Conservation (phyloP, 2,888 invertebrate genomes). For the Drosophila merina region DNA sequence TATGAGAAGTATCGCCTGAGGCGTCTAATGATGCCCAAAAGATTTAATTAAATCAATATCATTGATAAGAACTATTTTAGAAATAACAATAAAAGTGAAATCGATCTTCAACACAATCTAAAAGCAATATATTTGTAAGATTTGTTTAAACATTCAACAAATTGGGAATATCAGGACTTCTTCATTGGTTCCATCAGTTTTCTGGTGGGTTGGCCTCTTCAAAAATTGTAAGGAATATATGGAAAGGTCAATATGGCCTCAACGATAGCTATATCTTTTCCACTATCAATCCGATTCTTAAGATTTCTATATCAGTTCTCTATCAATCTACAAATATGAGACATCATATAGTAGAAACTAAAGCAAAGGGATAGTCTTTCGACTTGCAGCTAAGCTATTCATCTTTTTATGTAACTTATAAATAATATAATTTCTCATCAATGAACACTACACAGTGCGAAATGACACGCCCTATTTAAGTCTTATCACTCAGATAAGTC, state of each 20-base stretch:
- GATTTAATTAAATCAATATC: no score
- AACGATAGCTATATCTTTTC: neutral
- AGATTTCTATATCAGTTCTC: no score
- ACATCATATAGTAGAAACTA: neutral
- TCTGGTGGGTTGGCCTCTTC: neutral
- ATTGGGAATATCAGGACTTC: no score
- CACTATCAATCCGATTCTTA: neutral
- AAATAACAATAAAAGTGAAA: no score
- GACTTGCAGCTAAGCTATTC: neutral
- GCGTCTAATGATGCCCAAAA: constrained; percentile 23
- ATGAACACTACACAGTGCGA: neutral
- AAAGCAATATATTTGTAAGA: no score
- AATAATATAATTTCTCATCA: neutral
- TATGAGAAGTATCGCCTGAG: constrained; percentile 60
- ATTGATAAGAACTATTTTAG: neutral
- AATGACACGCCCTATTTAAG: neutral
- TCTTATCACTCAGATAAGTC: constrained; percentile 34
- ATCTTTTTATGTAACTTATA: neutral
- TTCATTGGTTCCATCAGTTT: no score
- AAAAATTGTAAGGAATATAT: neutral
- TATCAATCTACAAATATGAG: no score
- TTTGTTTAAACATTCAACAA: no score
- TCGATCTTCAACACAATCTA: no score
- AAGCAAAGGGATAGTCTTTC: neutral
- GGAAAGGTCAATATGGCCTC: neutral